These are phyloP conservation scores for Tipula helvola DNA, from an alignment of 2,888 invertebrate genomes.

Conservation along the genomic window DNA sequence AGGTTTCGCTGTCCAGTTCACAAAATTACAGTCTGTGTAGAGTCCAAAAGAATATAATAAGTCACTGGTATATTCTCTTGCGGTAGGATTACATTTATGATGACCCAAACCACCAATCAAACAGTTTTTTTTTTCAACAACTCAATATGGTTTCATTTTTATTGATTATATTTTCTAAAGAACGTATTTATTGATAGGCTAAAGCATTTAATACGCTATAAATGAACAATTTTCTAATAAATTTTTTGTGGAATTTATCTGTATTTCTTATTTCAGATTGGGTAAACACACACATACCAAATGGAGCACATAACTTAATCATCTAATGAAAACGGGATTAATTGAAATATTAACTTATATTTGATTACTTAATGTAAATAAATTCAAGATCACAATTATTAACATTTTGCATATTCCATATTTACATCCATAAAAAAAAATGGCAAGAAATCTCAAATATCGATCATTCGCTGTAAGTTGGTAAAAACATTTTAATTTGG, in stretches of 20 bases:
- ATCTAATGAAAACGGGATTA: background rate
- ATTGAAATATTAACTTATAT: background rate
- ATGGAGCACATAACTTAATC: background rate
- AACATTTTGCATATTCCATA: background rate
- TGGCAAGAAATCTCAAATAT: background rate
- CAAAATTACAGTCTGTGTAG: too few species aligned
- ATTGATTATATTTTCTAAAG: background rate
- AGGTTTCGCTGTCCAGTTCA: too few species aligned
- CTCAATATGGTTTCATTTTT: background rate
- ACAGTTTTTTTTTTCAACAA: too few species aligned
- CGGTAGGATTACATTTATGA: too few species aligned
- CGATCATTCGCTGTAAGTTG: conserved; percentile 4
- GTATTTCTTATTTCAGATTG: background rate
- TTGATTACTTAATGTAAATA: background rate
- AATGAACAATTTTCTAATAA: background rate
- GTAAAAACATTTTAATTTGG: background rate
- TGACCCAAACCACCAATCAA: too few species aligned
- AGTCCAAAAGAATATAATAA: too few species aligned
- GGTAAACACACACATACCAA: background rate
- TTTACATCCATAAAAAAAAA: background rate
- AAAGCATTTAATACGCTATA: too few species aligned
- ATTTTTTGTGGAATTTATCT: background rate
- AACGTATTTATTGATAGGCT: background rate
- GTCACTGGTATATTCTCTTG: too few species aligned
- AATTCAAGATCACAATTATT: background rate